Conservation (phyloP, 2,113 vertebrate genomes). For the Sinosuthora webbiana region DNA sequence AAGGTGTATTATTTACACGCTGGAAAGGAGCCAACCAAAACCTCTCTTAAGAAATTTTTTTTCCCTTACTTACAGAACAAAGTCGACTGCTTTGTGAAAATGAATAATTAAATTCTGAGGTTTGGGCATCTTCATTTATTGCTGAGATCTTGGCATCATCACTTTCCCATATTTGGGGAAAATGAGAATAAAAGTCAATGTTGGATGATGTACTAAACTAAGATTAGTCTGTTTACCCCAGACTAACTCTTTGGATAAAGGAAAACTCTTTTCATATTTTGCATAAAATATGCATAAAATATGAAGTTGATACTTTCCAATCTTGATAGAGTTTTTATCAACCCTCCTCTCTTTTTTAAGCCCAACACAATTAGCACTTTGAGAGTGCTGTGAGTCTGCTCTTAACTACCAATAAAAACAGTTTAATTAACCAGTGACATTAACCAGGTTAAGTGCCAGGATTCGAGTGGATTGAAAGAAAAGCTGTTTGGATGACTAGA, state of each 20-base stretch:
- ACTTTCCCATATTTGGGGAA: not conserved
- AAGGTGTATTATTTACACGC: not conserved
- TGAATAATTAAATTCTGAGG: constrained; percentile 23
- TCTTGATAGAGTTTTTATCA: not conserved
- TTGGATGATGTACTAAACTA: not conserved
- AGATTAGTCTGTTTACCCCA: not conserved
- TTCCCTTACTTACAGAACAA: not conserved
- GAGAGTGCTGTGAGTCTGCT: not conserved
- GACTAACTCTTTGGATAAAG: not conserved
- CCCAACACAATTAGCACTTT: not conserved
- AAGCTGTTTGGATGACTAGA: not conserved
- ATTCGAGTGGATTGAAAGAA: not conserved
- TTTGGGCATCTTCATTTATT: constrained; percentile 8
- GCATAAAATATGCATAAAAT: not conserved
- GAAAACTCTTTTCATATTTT: not conserved
- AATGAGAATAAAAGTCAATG: not conserved
- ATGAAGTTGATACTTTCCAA: not conserved
- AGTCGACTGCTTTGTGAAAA: not conserved
- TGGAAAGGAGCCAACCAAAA: not conserved
- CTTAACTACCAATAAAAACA: not conserved
- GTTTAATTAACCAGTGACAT: not conserved
- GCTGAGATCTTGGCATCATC: not conserved
- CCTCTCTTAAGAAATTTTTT: not conserved
- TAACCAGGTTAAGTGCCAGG: not conserved
- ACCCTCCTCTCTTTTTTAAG: not conserved